Base-by-base conservation (phyloP, 2,888 invertebrate species). In the Pheosia tremula region DNA sequence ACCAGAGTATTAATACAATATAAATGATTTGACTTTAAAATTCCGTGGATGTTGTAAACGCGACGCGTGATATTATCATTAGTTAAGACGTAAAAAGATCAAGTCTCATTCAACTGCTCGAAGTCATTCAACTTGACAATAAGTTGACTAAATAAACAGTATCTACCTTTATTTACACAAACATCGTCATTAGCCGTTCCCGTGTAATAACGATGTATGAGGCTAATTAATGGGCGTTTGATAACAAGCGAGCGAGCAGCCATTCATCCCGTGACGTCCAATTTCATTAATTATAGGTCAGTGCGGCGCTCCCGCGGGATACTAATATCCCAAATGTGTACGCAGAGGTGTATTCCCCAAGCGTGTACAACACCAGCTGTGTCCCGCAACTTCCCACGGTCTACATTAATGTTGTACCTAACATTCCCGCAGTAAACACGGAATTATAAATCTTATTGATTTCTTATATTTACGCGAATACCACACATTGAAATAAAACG, bases 251-350 rank as follows among this genome's bases (percentile, higher is more conserved):
- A 6, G 47, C 47, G 45, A 67, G 65, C 59, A 68, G 64, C 68
- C 57, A 71, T 72, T 72, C 77, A 64, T 69, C 61, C 61, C 66
- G 56, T 62, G 61, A 61, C 66, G 69, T 72, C 68, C 76, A 81
- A 81, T 81, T 80, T 75, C 76, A 75, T 76, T 80, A 80, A 81
- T 81, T 81, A 80, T 75, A 67, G 71, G 64, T n/a, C 64, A 58
- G 64, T 58, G 49, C 65, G 64, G 57, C 67, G 60, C 57, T 75
- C 74, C 71, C 60, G 59, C 50, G 64, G 76, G 79, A 63, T 50
- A 24, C 24, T 24, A 72, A 79, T 78, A 75, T 72, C 63, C 57
- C 59, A 68, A 64, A 68, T 68, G 66, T 64, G 63, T 56, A 47
- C n/a, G n/a, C n/a, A 5, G n/a, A 4, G n/a, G 47, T 47, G n/a